phyloP scores from a whole-genome alignment of 2,888 invertebrate genomes.

The Eudemis profundana region DNA sequence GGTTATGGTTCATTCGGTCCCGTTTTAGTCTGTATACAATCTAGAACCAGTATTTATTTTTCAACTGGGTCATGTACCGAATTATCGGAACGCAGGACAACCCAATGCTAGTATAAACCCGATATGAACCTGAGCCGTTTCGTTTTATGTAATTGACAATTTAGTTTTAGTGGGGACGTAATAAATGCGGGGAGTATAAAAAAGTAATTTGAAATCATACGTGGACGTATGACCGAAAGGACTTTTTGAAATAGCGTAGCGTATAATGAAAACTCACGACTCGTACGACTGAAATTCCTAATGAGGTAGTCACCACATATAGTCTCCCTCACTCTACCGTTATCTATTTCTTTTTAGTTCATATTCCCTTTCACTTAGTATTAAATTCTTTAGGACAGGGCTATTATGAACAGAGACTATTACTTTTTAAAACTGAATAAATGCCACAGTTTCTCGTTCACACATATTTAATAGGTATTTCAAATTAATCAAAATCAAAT shows the following conservation, averaged over 20 bases:
- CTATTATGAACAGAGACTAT: too few relatives aligned
- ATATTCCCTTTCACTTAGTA: too few relatives aligned
- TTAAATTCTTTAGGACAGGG: too few relatives aligned
- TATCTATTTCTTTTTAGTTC: too few relatives aligned
- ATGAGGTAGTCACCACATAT: background rate
- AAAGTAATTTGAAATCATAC: slow-evolving; percentile 32
- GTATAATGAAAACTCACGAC: slow-evolving; percentile 19
- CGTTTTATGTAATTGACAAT: slow-evolving; percentile 42
- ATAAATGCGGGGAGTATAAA: slow-evolving; percentile 32
- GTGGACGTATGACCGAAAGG: slow-evolving; percentile 3
- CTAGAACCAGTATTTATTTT: too few relatives aligned
- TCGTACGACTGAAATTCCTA: background rate
- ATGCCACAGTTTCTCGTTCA: too few relatives aligned
- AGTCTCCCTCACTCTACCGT: too few relatives aligned
- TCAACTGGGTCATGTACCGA: background rate
- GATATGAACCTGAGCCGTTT: slow-evolving; percentile 26
- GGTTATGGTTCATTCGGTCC: too few relatives aligned
- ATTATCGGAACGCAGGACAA: background rate
- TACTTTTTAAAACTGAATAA: too few relatives aligned
- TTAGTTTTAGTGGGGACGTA: slow-evolving; percentile 37
- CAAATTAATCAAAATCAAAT: too few relatives aligned
- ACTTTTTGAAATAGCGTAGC: slow-evolving; percentile 10
- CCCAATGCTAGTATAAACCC: slow-evolving; percentile 14
- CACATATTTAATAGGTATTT: too few relatives aligned
- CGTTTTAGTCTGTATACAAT: too few relatives aligned